phyloP scores from a whole-genome alignment of 2,797 vertebrate species.

The Pseudocheirus occidentalis region DNA sequence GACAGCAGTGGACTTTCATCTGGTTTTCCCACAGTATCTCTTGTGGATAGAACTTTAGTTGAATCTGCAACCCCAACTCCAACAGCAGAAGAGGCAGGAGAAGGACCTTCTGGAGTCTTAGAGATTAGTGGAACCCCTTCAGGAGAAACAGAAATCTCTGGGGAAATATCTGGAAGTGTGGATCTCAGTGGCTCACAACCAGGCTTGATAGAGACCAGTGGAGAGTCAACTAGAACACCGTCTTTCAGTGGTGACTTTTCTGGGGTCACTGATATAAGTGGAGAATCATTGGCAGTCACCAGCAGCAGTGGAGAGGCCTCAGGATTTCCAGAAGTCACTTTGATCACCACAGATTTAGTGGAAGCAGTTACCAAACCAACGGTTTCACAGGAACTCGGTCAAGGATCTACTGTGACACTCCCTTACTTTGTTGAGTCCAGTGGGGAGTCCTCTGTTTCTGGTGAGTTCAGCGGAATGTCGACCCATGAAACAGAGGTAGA shows the following conservation, averaged over 20 bases:
- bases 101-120: constrained; percentile 86
- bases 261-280: constrained; percentile 83
- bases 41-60: constrained; percentile 84
- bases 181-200: constrained; percentile 82
- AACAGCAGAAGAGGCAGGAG: constrained; percentile 87
- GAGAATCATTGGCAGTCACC: constrained; percentile 79
- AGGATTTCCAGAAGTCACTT: constrained; percentile 84
- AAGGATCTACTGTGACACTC: constrained; percentile 78
- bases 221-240: constrained; percentile 78
- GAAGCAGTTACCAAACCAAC: constrained; percentile 82
- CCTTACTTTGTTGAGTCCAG: constrained; percentile 75
- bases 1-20: constrained; percentile 84
- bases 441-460: constrained; percentile 81
- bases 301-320: constrained; percentile 83
- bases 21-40: constrained; percentile 83
- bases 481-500: constrained; percentile 81
- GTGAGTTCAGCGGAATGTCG: constrained; percentile 72
- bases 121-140: constrained; percentile 85
- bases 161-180: constrained; percentile 82
- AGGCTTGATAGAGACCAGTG: constrained; percentile 76
- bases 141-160: constrained; percentile 82
- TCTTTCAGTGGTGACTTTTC: constrained; percentile 84
- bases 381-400: constrained; percentile 85
- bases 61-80: constrained; percentile 83
- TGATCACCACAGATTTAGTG: constrained; percentile 85